Evolutionary conservation across 2,113 vertebrate genomes (phyloP).

Genomic region (Corythaixoides concolor): DNA sequence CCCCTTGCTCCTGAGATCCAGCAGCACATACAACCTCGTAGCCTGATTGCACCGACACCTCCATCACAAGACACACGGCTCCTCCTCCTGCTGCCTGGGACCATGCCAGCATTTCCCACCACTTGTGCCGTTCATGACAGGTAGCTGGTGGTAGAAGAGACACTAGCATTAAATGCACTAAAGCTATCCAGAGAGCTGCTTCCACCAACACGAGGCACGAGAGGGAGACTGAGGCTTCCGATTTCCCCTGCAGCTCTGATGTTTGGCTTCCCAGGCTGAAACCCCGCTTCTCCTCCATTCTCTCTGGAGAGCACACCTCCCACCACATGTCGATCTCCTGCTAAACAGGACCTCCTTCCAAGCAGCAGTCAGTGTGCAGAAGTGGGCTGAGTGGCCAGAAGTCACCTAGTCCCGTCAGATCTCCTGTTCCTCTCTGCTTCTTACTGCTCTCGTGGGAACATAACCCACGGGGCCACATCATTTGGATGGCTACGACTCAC

Average conservation of each 20-base stretch:
- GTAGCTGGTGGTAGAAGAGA: background rate
- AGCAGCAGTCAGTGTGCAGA: background rate
- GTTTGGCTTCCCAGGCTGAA: background rate
- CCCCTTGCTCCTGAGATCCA: background rate
- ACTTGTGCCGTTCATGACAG: background rate
- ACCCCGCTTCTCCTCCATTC: background rate
- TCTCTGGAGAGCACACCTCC: background rate
- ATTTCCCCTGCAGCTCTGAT: background rate
- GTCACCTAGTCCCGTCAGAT: background rate
- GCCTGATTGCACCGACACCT: accelerated
- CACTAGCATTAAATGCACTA: background rate
- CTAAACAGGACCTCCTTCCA: background rate
- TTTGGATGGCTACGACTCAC: background rate
- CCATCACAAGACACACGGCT: background rate
- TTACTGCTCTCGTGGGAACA: background rate
- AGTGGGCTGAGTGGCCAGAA: background rate
- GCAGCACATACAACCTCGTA: background rate
- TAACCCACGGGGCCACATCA: background rate
- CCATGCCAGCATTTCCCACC: background rate
- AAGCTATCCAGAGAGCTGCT: background rate
- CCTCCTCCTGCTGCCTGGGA: background rate
- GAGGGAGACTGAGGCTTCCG: accelerated
- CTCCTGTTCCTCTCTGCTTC: background rate
- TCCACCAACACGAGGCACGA: accelerated
- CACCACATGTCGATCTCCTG: accelerated